Evolutionary conservation across 2,797 vertebrate genomes (phyloP), one percentile per base, ranked within the genome.

Genomic region (Oreochromis mossambicus): DNA sequence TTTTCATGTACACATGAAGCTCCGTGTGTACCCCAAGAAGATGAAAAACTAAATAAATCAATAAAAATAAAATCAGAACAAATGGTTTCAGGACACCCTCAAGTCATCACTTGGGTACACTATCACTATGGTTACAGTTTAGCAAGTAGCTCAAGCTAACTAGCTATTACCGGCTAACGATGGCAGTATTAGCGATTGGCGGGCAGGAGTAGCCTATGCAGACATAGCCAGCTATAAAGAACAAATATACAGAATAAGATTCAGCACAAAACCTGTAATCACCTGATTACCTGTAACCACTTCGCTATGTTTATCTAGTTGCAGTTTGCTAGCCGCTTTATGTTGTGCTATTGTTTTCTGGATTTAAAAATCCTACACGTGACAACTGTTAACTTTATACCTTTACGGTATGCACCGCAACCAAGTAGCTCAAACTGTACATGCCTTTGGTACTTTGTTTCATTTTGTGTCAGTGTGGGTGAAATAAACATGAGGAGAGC

Each of bases 171-270:
- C 77, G 77, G 89, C 86, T 88, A 92, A 76, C 58, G 63, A 88
- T 56, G 87, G 77, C 70, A 88, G 15, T 36, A 58, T 68, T 82
- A 48, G 61, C 89, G 83, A 32, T 92, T 94, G 92, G 94, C 93
- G 94, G 93, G 87, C 79, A 79, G 83, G 21, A 79, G 21, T 34
- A 79, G 79, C 66, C 75, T 76, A 79, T 78, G 78, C 83, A 92
- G 46, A 51, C 78, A 79, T 6, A 8, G 51, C 63, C 61, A 68
- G 78, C 68, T 75, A 75, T 48, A 75, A 50, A 75, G 15, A 50
- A 48, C 46, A 75, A 51, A 51, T 34, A 34, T 32, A 34, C 17
- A 34, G 26, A 75, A 61, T 29, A 50, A 14, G 19, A 81, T 7
- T 10, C 17, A 12, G 3, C 7, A 46, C 11, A 38, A 21, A 58